A percentile compares a stretch with the other conserved stretches of the same genome.
These are phyloP conservation scores for Orius laevigatus DNA, from an alignment of 1,140 invertebrate species.

Conservation along the genomic window DNA sequence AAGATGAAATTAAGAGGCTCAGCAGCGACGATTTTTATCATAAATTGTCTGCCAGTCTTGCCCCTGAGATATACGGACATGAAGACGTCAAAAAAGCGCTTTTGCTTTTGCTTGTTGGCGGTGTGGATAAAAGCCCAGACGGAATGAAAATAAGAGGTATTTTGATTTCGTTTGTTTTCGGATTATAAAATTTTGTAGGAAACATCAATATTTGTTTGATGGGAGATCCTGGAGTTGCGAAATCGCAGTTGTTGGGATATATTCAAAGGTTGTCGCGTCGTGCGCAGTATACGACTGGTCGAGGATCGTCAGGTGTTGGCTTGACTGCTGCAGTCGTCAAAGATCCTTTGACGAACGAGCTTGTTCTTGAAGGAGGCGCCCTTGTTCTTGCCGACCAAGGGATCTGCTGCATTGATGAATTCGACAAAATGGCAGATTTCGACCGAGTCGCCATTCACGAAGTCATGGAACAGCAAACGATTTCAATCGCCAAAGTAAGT, in stretches of 20 bases:
- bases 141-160: conserved; percentile 67
- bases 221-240: conserved; percentile 99
- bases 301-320: conserved; percentile 95
- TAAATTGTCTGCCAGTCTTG: conserved; percentile 80
- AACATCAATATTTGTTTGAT: conserved; percentile 98
- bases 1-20: conserved; percentile 60
- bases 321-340: conserved; percentile 96
- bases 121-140: conserved; percentile 74
- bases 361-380: conserved; percentile 81
- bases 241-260: conserved; percentile 90
- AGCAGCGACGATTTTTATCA: conserved; percentile 82
- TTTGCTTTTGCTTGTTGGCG: conserved; percentile 83
- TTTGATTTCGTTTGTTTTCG: background rate
- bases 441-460: conserved; percentile 98
- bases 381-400: conserved; percentile 93
- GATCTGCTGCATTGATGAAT: conserved; percentile 98
- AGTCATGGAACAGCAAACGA: conserved; percentile 99
- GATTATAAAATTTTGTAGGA: conserved; percentile 32
- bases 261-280: conserved; percentile 85
- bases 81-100: conserved; percentile 97
- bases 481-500: conserved; percentile 89
- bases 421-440: conserved; percentile 96
- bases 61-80: conserved; percentile 98
- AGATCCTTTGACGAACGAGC: conserved; percentile 80
- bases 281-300: conserved; percentile 73